phyloP scores from a whole-genome alignment of 1,140 invertebrate species.

The Andrena cerasifolii region DNA sequence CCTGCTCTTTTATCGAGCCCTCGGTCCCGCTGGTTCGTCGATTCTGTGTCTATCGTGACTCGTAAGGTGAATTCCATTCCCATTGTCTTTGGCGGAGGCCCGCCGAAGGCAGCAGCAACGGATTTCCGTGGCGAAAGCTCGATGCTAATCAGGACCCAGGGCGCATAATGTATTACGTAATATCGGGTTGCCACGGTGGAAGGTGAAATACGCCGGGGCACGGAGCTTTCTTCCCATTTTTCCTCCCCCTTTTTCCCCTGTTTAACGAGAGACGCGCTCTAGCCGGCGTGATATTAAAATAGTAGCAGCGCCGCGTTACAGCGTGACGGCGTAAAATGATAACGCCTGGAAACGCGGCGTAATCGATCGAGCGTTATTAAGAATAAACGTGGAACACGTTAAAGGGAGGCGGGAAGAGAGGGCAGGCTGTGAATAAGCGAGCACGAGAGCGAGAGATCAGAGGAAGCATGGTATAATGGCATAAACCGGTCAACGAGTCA shows the following conservation, averaged over 20 bases:
- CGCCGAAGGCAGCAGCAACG: too few species aligned
- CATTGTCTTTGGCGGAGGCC: too few species aligned
- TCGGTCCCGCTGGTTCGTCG: too few species aligned
- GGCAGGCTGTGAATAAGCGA: slow-evolving; percentile 7
- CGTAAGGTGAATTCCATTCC: too few species aligned
- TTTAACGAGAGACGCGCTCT: background rate
- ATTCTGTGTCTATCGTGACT: too few species aligned
- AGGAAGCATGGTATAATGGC: slow-evolving; percentile 46
- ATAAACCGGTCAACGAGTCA: slow-evolving; percentile 51
- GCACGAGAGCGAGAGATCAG: slow-evolving; percentile 38
- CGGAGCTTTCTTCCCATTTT: background rate
- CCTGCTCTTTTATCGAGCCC: too few species aligned
- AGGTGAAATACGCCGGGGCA: too few species aligned
- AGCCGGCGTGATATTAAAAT: slow-evolving; percentile 8
- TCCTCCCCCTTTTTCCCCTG: background rate
- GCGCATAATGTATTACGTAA: too few species aligned
- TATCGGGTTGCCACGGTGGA: too few species aligned
- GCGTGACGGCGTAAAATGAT: slow-evolving; percentile 20
- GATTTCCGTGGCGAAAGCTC: too few species aligned
- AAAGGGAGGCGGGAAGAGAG: background rate
- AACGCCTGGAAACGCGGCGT: slow-evolving; percentile 31
- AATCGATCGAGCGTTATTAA: slow-evolving; percentile 47
- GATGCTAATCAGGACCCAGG: too few species aligned
- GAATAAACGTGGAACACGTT: slow-evolving; percentile 29
- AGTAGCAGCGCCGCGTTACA: background rate